phyloP scores from a whole-genome alignment of 2,797 vertebrate species.

The Melanitta fusca region DNA sequence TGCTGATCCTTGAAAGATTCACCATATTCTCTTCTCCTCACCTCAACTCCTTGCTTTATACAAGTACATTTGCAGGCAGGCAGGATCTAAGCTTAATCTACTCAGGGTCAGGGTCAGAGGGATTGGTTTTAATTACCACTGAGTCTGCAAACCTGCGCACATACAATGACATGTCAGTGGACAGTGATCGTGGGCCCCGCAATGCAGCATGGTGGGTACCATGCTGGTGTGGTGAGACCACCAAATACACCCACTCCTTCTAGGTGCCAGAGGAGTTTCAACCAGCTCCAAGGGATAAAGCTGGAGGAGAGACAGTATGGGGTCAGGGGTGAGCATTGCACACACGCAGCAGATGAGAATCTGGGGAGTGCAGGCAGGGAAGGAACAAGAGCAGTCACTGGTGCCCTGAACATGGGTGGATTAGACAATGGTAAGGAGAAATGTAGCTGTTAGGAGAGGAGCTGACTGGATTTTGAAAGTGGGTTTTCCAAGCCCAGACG shows the following conservation, averaged over 20 bases:
- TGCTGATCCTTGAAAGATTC: slow-evolving; percentile 40
- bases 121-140: neutral
- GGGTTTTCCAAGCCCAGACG: neutral
- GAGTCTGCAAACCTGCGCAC: neutral
- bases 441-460: neutral
- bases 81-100: neutral
- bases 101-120: neutral
- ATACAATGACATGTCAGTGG: neutral
- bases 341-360: neutral
- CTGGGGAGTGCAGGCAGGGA: neutral
- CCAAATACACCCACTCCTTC: neutral
- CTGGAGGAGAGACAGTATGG: neutral
- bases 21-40: slow-evolving; percentile 1
- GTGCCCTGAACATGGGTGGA: neutral
- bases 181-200: neutral
- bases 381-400: neutral
- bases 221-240: neutral
- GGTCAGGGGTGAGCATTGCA: neutral
- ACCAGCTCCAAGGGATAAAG: neutral
- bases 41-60: neutral
- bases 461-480: neutral
- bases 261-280: neutral
- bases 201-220: neutral
- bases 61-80: neutral
- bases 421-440: neutral